A percentile compares a stretch with the other conserved stretches of the same genome.
These are phyloP conservation scores for Chiridota heheva DNA, from an alignment of 35 echinoderm and acorn worm genomes.

Conservation along the genomic window DNA sequence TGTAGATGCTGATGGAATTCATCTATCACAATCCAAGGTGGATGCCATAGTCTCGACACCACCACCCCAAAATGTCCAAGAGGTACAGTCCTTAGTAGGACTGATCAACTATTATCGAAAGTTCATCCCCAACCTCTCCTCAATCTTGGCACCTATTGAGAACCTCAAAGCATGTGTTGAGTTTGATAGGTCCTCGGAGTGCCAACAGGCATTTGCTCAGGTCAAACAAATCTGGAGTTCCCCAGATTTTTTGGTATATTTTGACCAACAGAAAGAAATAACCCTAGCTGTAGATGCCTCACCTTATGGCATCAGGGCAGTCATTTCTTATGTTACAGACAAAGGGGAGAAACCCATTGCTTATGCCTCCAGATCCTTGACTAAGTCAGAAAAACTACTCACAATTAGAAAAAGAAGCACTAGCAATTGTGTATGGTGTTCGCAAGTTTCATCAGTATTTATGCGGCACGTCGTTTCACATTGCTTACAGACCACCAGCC, in stretches of 20 bases:
- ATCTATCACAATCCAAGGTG: conserved; percentile 27
- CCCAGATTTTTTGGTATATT: neutral
- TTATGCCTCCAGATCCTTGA: conserved; percentile 24
- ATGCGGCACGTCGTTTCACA: conserved; percentile 35
- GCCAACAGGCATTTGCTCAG: conserved; percentile 39
- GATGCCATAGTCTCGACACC: conserved; percentile 38
- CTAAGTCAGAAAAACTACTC: conserved; percentile 7
- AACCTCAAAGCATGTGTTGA: neutral
- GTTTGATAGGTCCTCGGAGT: conserved; percentile 25
- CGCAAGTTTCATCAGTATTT: conserved; percentile 8
- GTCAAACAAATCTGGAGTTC: conserved; percentile 36
- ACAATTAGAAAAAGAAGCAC: conserved; percentile 35
- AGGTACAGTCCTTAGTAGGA: conserved; percentile 47
- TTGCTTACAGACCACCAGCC: conserved; percentile 50
- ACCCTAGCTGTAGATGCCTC: conserved; percentile 25
- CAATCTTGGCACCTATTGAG: conserved; percentile 31
- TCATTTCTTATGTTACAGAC: conserved; percentile 12
- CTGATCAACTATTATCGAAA: conserved; percentile 56
- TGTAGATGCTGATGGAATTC: conserved; percentile 44
- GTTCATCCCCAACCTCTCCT: conserved; percentile 64
- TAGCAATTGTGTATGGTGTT: conserved; percentile 37
- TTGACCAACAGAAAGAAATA: neutral
- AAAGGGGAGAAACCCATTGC: neutral
- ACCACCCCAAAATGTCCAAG: conserved; percentile 33
- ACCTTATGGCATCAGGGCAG: conserved; percentile 14